Evolutionary conservation across 2,888 invertebrate species (phyloP).

Genomic region (Drosophila ezoana): DNA sequence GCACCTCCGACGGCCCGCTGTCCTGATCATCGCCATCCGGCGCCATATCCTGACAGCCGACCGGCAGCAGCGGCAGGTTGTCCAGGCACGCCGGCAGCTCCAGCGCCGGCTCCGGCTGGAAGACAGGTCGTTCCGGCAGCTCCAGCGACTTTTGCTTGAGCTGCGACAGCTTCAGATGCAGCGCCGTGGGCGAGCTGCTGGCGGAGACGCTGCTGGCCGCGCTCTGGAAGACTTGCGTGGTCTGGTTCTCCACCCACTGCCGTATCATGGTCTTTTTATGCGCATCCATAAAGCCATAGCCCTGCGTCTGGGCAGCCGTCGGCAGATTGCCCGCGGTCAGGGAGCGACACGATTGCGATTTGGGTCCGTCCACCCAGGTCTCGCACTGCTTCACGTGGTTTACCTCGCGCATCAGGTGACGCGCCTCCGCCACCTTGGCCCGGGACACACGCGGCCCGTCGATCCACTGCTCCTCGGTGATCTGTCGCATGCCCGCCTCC

Average conservation of each 20-base stretch:
- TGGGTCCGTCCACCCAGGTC: conserved; percentile 98
- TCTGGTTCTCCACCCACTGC: conserved; percentile 97
- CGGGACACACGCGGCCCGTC: conserved; percentile 96
- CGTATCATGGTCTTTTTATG: conserved; percentile 97
- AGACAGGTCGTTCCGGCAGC: conserved; percentile 59
- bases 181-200: conserved; percentile 86
- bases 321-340: conserved; percentile 84
- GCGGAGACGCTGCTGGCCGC: conserved; percentile 85
- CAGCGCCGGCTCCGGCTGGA: conserved; percentile 85
- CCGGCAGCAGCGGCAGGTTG: conserved; percentile 39
- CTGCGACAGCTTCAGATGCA: conserved; percentile 86
- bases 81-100: conserved; percentile 44
- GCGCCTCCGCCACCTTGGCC: conserved; percentile 92
- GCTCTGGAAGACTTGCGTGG: conserved; percentile 89
- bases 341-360: conserved; percentile 87
- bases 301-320: conserved; percentile 82
- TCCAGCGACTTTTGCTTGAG: conserved; percentile 86
- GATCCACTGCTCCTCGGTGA: conserved; percentile 97
- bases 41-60: conserved; percentile 59
- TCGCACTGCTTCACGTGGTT: conserved; percentile 92
- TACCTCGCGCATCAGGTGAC: conserved; percentile 92
- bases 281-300: conserved; percentile 96
- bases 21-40: conserved; percentile 89
- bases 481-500: conserved; percentile 84
- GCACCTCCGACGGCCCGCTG: conserved; percentile 92